These are phyloP conservation scores for Junco hyemalis DNA, from an alignment of 2,113 vertebrate genomes.

Conservation along the genomic window DNA sequence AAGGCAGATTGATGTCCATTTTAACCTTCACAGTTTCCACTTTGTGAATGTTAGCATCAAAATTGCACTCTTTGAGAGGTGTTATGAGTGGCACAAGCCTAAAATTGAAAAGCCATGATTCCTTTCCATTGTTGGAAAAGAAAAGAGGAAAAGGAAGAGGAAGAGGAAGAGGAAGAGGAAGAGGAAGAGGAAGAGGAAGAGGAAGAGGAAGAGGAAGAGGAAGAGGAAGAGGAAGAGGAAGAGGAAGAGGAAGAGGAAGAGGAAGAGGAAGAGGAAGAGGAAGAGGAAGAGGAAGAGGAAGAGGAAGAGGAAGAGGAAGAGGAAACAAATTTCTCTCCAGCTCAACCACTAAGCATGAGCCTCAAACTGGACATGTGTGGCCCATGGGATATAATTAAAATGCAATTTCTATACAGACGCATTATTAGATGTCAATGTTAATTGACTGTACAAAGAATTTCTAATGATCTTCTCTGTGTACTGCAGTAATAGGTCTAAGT, in stretches of 20 bases:
- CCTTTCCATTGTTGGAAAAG: not conserved
- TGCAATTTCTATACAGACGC: not conserved
- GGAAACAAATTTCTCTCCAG: not conserved
- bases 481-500: not conserved
- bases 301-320: not conserved
- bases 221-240: too few species aligned
- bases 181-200: too few species aligned
- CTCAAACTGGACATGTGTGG: not conserved
- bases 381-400: not conserved
- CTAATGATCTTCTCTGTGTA: not conserved
- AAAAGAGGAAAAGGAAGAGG: too few species aligned
- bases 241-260: too few species aligned
- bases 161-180: too few species aligned
- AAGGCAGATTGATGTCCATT: constrained; percentile 5
- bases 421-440: not conserved
- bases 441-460: not conserved
- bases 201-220: too few species aligned
- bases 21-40: not conserved
- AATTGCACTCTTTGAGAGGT: not conserved
- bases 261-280: not conserved
- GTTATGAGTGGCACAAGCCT: not conserved
- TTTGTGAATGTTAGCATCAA: not conserved
- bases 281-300: too few species aligned
- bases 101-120: not conserved
- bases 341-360: not conserved